Percentiles rank a stretch among this genome's conserved stretches.
Evolutionary conservation across 1,140 invertebrate species (phyloP).

Genomic region (Bemisia tabaci): DNA sequence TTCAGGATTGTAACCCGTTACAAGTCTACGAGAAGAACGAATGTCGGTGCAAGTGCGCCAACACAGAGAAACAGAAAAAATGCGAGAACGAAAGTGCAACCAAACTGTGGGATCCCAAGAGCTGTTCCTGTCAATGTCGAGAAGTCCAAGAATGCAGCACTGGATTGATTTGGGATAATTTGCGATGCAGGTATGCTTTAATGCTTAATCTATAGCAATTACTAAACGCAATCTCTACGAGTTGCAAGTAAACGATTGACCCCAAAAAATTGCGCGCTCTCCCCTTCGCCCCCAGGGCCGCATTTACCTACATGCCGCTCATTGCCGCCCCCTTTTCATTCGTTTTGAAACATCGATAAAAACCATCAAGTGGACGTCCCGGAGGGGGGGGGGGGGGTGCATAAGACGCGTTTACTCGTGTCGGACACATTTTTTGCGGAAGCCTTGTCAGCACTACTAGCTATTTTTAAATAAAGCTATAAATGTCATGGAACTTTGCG

Average conservation of each 20-base stretch:
- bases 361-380: too few relatives aligned
- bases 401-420: too few relatives aligned
- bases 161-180: conserved; percentile 41
- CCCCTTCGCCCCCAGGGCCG: background rate
- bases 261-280: background rate
- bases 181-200: conserved; percentile 38
- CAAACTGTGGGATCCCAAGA: conserved; percentile 45
- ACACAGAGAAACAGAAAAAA: conserved; percentile 41
- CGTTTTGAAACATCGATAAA: background rate
- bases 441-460: too few relatives aligned
- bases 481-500: too few relatives aligned
- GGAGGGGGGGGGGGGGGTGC: too few relatives aligned
- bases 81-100: conserved; percentile 33
- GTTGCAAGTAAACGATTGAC: background rate
- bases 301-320: background rate
- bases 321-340: background rate
- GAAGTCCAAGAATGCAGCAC: conserved; percentile 39
- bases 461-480: too few relatives aligned
- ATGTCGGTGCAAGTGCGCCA: conserved; percentile 44
- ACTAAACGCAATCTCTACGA: background rate
- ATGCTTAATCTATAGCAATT: background rate
- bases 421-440: too few relatives aligned
- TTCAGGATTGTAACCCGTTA: conserved; percentile 40
- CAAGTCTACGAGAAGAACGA: conserved; percentile 39
- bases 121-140: conserved; percentile 42